These are phyloP conservation scores for Drosophila melanogaster DNA, from an alignment of 1,140 invertebrate species.

Conservation along the genomic window DNA sequence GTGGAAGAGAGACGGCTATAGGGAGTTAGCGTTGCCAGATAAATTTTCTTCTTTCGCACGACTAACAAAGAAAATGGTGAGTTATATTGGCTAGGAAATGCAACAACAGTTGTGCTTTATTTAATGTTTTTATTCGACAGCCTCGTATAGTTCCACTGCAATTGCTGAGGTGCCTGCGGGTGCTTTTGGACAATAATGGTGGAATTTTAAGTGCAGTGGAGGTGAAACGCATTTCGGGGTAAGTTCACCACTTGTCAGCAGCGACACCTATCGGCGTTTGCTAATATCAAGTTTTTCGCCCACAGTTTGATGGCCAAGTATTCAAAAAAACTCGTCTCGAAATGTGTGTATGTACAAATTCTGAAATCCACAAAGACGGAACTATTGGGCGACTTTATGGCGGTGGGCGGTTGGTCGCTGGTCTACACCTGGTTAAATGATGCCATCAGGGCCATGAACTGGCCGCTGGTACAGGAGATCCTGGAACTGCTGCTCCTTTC, in stretches of 20 bases:
- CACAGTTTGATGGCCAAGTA: constrained; percentile 96
- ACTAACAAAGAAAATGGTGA: constrained; percentile 50
- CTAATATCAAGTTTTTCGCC: constrained; percentile 83
- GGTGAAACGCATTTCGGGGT: constrained; percentile 92
- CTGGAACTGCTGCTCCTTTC: constrained; percentile 92
- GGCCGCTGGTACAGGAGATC: constrained; percentile 93
- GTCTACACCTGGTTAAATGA: constrained; percentile 95
- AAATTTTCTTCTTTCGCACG: neutral
- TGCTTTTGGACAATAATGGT: constrained; percentile 91
- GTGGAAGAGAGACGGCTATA: constrained; percentile 52
- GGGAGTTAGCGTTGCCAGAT: constrained; percentile 58
- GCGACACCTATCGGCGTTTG: constrained; percentile 47
- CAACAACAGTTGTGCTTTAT: too few species aligned
- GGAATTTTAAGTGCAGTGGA: constrained; percentile 94
- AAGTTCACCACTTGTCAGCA: constrained; percentile 73
- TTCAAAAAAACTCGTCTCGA: constrained; percentile 97
- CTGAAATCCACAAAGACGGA: constrained; percentile 94
- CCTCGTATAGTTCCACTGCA: constrained; percentile 95
- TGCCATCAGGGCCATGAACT: constrained; percentile 92
- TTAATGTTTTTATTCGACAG: constrained; percentile 86
- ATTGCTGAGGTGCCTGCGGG: constrained; percentile 93
- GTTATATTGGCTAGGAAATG: constrained; percentile 21
- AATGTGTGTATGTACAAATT: constrained; percentile 98
- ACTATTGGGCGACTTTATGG: constrained; percentile 94
- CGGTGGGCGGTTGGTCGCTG: constrained; percentile 94